These are phyloP conservation scores for Apodemia mormo DNA, from an alignment of 2,888 invertebrate genomes.

Conservation along the genomic window DNA sequence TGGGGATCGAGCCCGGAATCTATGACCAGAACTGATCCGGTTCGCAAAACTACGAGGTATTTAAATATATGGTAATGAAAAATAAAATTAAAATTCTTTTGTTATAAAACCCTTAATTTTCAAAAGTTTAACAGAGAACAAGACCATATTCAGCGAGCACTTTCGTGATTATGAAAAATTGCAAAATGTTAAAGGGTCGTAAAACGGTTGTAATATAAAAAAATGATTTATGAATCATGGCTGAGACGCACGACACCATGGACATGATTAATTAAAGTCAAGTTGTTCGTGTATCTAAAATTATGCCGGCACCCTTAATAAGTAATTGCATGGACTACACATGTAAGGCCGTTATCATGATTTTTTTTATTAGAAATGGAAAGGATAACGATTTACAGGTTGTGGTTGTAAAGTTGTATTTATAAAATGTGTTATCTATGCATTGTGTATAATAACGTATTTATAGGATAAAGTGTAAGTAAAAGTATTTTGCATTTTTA, in stretches of 20 bases:
- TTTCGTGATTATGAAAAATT: constrained; percentile 4
- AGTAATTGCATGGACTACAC: background rate
- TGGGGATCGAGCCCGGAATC: too few relatives aligned
- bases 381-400: too few relatives aligned
- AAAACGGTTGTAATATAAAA: background rate
- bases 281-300: background rate
- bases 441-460: too few relatives aligned
- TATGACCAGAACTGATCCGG: too few relatives aligned
- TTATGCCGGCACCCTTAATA: background rate
- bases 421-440: too few relatives aligned
- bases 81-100: too few relatives aligned
- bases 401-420: too few relatives aligned
- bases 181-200: background rate
- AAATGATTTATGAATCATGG: constrained; percentile 10
- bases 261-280: constrained; percentile 6
- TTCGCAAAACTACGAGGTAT: too few relatives aligned
- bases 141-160: background rate
- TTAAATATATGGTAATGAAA: too few relatives aligned
- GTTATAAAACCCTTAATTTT: background rate
- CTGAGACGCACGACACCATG: constrained; percentile 2
- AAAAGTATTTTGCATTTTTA: too few relatives aligned
- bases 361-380: background rate
- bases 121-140: background rate
- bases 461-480: too few relatives aligned
- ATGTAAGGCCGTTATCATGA: background rate